These are phyloP conservation scores for Oscheius sp. DNA, from an alignment of 2,888 invertebrate species.

Conservation along the genomic window DNA sequence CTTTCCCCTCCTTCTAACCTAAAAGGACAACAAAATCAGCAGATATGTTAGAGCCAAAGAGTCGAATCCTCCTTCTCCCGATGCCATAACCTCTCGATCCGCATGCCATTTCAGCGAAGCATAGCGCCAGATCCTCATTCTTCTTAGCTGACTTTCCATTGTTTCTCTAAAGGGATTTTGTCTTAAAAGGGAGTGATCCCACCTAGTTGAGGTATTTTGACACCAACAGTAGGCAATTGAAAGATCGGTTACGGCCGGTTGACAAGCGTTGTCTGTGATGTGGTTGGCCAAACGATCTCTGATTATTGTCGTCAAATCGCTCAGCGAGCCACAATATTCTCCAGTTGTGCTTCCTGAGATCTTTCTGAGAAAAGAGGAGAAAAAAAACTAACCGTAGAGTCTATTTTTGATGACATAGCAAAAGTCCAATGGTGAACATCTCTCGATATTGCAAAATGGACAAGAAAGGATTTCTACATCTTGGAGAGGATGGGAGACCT, in stretches of 20 bases:
- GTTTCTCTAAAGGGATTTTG: slow-evolving; percentile 29
- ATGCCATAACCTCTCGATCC: slow-evolving; percentile 3
- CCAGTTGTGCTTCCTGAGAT: slow-evolving; percentile 29
- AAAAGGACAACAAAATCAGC: neutral
- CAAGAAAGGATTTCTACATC: slow-evolving; percentile 22
- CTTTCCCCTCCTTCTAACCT: no score
- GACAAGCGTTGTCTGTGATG: slow-evolving; percentile 46
- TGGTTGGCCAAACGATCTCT: slow-evolving; percentile 39
- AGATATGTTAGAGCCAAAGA: neutral
- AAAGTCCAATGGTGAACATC: slow-evolving; percentile 45
- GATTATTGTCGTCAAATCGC: slow-evolving; percentile 42
- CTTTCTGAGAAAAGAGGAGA: neutral
- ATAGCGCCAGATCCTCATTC: slow-evolving; percentile 55
- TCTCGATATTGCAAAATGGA: slow-evolving; percentile 40
- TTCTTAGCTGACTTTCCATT: slow-evolving; percentile 31
- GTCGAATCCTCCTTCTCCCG: no score
- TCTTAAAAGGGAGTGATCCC: neutral
- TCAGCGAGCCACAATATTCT: slow-evolving; percentile 44
- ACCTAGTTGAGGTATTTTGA: slow-evolving; percentile 30
- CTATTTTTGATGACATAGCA: slow-evolving; percentile 43
- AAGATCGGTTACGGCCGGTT: slow-evolving; percentile 38
- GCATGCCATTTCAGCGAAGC: slow-evolving; percentile 44
- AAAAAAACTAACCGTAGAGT: slow-evolving; percentile 23
- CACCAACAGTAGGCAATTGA: slow-evolving; percentile 51
- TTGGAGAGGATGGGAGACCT: slow-evolving; percentile 18